These are phyloP conservation scores for Leistus spinibarbis DNA, from an alignment of 2,888 invertebrate species.

Conservation along the genomic window DNA sequence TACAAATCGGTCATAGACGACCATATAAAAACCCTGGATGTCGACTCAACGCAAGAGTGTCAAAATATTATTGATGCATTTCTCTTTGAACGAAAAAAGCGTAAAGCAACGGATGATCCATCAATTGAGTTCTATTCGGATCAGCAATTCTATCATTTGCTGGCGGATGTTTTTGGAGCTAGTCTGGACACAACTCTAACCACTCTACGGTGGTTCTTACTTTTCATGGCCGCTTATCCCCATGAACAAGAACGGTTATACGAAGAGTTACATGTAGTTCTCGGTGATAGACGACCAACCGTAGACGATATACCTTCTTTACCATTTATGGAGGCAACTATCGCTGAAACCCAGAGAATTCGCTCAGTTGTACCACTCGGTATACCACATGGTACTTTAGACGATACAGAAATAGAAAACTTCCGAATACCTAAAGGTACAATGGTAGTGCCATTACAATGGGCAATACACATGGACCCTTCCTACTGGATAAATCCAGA, in stretches of 20 bases:
- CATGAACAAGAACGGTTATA: constrained; percentile 67
- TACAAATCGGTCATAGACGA: constrained; percentile 72
- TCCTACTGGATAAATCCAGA: constrained; percentile 71
- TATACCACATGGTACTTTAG: constrained; percentile 78
- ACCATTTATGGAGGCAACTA: constrained; percentile 72
- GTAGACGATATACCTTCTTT: constrained; percentile 63
- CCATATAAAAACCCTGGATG: constrained; percentile 55
- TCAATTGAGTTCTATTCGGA: constrained; percentile 63
- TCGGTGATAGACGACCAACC: constrained; percentile 53
- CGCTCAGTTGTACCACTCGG: constrained; percentile 82
- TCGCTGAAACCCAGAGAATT: constrained; percentile 80
- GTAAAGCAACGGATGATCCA: constrained; percentile 54
- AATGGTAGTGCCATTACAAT: constrained; percentile 80
- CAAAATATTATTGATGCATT: constrained; percentile 67
- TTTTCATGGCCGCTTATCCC: constrained; percentile 75
- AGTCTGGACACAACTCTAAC: constrained; percentile 83
- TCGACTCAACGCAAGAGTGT: constrained; percentile 27
- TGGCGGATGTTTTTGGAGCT: constrained; percentile 86
- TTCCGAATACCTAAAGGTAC: constrained; percentile 70
- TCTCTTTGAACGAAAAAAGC: constrained; percentile 64
- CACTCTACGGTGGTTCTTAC: constrained; percentile 80
- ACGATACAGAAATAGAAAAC: constrained; percentile 57
- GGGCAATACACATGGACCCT: constrained; percentile 80
- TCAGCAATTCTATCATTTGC: constrained; percentile 73
- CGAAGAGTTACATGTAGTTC: constrained; percentile 59